phyloP scores from a whole-genome alignment of 2,888 invertebrate species.

The Tineola bisselliella region DNA sequence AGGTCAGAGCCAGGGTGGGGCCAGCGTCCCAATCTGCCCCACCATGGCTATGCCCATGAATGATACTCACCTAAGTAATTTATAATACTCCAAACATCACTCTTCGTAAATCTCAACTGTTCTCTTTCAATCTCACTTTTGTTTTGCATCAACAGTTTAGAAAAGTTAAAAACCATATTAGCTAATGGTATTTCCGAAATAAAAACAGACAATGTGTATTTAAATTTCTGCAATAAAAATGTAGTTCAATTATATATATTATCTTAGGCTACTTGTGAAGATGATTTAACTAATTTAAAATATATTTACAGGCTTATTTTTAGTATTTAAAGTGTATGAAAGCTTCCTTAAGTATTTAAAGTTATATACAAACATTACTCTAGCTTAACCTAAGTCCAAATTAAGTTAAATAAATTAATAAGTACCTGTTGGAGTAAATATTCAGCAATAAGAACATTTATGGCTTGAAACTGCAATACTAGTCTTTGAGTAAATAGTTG shows the following conservation, averaged over 20 bases:
- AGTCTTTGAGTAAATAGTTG: slow-evolving; percentile 48
- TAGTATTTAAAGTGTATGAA: too few relatives aligned
- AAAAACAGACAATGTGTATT: slow-evolving; percentile 69
- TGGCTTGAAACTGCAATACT: slow-evolving; percentile 65
- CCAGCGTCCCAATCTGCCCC: too few relatives aligned
- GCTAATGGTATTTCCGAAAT: slow-evolving; percentile 68
- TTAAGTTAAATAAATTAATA: not conserved
- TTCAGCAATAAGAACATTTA: slow-evolving; percentile 70
- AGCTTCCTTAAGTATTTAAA: too few relatives aligned
- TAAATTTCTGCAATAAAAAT: slow-evolving; percentile 52
- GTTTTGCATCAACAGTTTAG: slow-evolving; percentile 33
- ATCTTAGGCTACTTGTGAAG: too few relatives aligned
- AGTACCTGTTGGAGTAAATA: slow-evolving; percentile 61
- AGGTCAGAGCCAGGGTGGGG: too few relatives aligned
- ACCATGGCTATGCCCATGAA: too few relatives aligned
- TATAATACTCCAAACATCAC: slow-evolving; percentile 59
- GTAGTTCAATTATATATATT: too few relatives aligned
- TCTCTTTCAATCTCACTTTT: slow-evolving; percentile 22
- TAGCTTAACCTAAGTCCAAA: too few relatives aligned
- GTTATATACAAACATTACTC: not conserved
- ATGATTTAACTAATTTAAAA: too few relatives aligned
- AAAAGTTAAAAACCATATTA: slow-evolving; percentile 59
- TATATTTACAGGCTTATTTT: too few relatives aligned
- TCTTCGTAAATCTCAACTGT: slow-evolving; percentile 42
- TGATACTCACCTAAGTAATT: slow-evolving; percentile 47